Evolutionary conservation across 2,113 vertebrate species (phyloP), one percentile per base, ranked within the genome.

Genomic region (Anarrhichthys ocellatus): DNA sequence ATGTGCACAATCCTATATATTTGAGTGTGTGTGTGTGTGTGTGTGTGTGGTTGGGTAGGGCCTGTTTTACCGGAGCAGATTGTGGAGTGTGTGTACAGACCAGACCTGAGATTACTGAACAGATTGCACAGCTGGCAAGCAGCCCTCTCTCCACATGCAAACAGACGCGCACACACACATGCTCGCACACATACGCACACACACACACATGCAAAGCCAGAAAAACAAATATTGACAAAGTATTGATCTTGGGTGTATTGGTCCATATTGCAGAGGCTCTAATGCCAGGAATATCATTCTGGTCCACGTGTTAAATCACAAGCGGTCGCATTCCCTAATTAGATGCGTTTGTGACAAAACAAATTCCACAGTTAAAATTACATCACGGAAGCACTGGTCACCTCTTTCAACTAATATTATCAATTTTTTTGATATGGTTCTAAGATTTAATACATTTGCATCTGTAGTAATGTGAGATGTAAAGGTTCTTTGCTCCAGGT

Each of bases 91-190:
- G 90, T 91, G 89, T 82, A 84, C 91, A 90, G 86, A 90, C 88
- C 90, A 92, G 91, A 93, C 91, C 89, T 90, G 88, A 94, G 91
- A 94, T 94, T 92, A 92, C 88, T 88, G 92, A 92, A 89, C 93
- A 94, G 93, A 92, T 92, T 93, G 91, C 89, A 92, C 90, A 94
- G 92, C 89, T 93, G 92, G 93, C 91, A 93, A 79, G 85, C 88
- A 90, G 93, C 93, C 93, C 85, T 89, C 61, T 88, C 36, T 76
- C 63, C 56, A 80, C 86, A 91, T 84, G 89, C 81, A 90, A 29
- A 83, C 69, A 73, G 14, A 84, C 67, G n/a, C 11, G 9, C 63
- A 7, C 36, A 24, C 44, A 20, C 73, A 34, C 79, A 71, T 82
- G 73, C 65, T 76, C 80, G 62, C 64, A 82, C 81, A 78, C 82